phyloP scores from a whole-genome alignment of 2,113 vertebrate genomes.

The Macrotis lagotis region DNA sequence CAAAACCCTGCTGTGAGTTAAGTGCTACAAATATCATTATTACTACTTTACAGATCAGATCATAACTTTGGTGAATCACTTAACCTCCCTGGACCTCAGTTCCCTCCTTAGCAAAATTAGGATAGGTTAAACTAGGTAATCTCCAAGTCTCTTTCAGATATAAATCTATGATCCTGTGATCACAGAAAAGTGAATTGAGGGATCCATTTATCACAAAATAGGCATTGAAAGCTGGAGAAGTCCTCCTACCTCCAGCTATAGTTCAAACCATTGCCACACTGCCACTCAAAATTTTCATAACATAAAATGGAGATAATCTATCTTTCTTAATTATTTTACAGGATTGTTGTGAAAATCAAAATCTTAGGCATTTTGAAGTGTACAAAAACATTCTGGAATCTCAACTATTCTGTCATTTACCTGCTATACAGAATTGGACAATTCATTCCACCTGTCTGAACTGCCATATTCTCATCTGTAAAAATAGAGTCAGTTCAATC shows the following conservation, averaged over 20 bases:
- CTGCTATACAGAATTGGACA: background rate
- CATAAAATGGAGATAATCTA: background rate
- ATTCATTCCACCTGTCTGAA: background rate
- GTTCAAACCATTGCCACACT: background rate
- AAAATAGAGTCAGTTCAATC: background rate
- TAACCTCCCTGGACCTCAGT: background rate
- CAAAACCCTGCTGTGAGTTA: background rate
- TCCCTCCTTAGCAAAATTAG: background rate
- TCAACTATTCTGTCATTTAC: background rate
- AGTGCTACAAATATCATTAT: background rate
- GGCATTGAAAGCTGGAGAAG: background rate
- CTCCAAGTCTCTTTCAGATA: background rate
- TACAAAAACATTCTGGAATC: fast-evolving
- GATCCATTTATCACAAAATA: background rate
- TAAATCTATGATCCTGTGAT: background rate
- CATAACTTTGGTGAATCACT: background rate
- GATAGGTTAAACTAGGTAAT: background rate
- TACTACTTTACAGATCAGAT: background rate
- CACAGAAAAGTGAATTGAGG: background rate
- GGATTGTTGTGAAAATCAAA: background rate
- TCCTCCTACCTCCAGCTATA: background rate
- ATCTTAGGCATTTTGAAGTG: background rate
- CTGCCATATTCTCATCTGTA: background rate
- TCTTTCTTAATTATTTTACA: background rate
- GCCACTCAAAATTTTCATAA: background rate